These are phyloP conservation scores for Scortum barcoo DNA, from an alignment of 2,113 vertebrate species.

Conservation along the genomic window DNA sequence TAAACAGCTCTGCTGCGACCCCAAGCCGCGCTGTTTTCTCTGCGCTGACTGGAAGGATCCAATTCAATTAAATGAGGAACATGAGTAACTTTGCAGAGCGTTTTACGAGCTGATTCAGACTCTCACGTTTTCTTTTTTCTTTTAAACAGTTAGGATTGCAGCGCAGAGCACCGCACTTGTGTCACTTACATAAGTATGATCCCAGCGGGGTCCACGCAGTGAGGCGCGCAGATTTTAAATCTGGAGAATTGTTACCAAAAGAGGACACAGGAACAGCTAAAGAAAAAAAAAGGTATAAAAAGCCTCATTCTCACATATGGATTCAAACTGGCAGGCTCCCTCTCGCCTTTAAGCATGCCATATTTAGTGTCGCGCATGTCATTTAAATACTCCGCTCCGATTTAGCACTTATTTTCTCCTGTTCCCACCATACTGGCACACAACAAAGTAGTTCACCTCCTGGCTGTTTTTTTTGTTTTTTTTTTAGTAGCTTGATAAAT, in stretches of 20 bases:
- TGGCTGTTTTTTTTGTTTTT: not conserved
- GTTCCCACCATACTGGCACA: not conserved
- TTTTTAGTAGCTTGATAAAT: not conserved
- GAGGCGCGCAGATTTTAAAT: not conserved
- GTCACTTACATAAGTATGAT: not conserved
- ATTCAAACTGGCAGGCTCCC: not conserved
- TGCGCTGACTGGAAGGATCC: not conserved
- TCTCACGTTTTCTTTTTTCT: not conserved
- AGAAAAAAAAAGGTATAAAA: not conserved
- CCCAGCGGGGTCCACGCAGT: not conserved
- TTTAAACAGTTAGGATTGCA: not conserved
- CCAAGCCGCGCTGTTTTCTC: not conserved
- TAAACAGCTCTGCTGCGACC: conserved; percentile 4
- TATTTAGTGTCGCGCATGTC: not conserved
- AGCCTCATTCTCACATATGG: not conserved
- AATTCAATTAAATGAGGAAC: conserved; percentile 3
- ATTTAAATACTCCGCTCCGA: not conserved
- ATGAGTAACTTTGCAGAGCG: not conserved
- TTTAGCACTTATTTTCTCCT: conserved; percentile 11
- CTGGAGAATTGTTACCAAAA: not conserved
- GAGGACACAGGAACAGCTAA: not conserved
- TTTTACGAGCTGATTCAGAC: not conserved
- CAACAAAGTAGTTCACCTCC: not conserved
- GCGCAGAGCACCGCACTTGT: not conserved
- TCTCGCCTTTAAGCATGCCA: not conserved